Percentiles rank a stretch among this genome's conserved stretches.
phyloP scores from a whole-genome alignment of 2,888 invertebrate genomes.

The Drosophila helvetica region DNA sequence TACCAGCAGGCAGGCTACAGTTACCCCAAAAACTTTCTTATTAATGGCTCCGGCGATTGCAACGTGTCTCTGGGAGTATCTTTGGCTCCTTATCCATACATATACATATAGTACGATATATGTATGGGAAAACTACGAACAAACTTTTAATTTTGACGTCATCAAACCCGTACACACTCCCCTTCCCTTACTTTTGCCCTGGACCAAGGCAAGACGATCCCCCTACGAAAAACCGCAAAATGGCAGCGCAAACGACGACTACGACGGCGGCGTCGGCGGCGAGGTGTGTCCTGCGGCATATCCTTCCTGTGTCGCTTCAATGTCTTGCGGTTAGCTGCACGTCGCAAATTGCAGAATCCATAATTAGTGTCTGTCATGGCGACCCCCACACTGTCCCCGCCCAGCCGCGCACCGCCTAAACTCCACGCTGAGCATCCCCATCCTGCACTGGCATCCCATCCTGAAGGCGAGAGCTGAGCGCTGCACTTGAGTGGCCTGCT shows the following conservation, averaged over 20 bases:
- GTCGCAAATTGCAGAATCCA: slow-evolving; percentile 78
- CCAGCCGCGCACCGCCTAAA: slow-evolving; percentile 4
- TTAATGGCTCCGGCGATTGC: slow-evolving; percentile 78
- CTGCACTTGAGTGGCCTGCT: slow-evolving; percentile 56
- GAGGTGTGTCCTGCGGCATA: slow-evolving; percentile 64
- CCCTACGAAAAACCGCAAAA: slow-evolving; percentile 59
- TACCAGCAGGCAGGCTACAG: slow-evolving; percentile 60
- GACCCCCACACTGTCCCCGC: slow-evolving; percentile 21
- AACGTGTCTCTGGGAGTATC: slow-evolving; percentile 46
- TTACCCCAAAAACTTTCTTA: slow-evolving; percentile 67
- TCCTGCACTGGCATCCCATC: slow-evolving; percentile 14
- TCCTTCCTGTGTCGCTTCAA: slow-evolving; percentile 43
- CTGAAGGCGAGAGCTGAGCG: slow-evolving; percentile 39
- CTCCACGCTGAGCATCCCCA: neutral
- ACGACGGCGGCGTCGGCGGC: slow-evolving; percentile 5
- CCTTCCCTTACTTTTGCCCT: neutral
- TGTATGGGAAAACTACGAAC: neutral
- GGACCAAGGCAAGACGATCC: slow-evolving; percentile 16
- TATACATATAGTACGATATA: neutral
- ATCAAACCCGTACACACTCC: neutral
- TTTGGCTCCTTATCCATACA: neutral
- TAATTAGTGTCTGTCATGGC: slow-evolving; percentile 76
- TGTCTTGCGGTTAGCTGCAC: slow-evolving; percentile 74
- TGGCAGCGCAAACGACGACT: slow-evolving; percentile 49
- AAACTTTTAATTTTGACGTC: slow-evolving; percentile 46